Evolutionary conservation across 2,797 vertebrate species (phyloP).

Genomic region (Eleutherodactylus coqui): DNA sequence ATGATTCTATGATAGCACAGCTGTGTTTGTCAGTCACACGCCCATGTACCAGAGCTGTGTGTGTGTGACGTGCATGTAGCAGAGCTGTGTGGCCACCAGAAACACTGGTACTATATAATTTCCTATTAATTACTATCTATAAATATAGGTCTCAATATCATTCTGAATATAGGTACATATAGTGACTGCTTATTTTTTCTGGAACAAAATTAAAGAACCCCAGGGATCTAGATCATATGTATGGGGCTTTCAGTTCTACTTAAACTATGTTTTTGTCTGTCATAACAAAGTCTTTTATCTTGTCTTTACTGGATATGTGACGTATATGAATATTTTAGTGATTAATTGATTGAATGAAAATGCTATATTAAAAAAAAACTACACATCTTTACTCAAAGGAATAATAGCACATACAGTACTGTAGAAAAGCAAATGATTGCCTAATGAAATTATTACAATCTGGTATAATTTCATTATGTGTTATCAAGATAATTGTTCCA

Average conservation of each 20-base stretch:
- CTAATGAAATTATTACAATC: slow-evolving; percentile 19
- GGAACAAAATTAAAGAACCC: neutral
- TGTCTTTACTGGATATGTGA: slow-evolving; percentile 15
- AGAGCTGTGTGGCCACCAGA: too few species aligned
- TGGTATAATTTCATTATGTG: slow-evolving; percentile 31
- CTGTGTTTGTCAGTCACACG: too few species aligned
- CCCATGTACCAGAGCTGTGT: too few species aligned
- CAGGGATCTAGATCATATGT: slow-evolving; percentile 20
- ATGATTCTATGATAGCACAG: too few species aligned
- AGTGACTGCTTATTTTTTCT: slow-evolving; percentile 1
- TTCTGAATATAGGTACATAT: neutral
- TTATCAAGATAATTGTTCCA: slow-evolving; percentile 42
- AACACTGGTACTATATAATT: too few species aligned
- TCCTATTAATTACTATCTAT: too few species aligned
- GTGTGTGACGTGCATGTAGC: too few species aligned
- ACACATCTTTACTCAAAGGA: slow-evolving; percentile 33
- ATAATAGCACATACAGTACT: slow-evolving; percentile 26
- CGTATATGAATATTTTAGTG: slow-evolving; percentile 16
- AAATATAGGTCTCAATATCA: too few species aligned
- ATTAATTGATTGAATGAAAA: slow-evolving; percentile 51
- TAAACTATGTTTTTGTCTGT: too few species aligned
- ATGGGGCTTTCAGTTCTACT: slow-evolving; percentile 18
- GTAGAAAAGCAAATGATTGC: slow-evolving; percentile 27
- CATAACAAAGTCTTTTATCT: slow-evolving; percentile 2
- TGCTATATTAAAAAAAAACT: slow-evolving; percentile 26